These are phyloP conservation scores for Rhynchomys soricoides DNA, from an alignment of 2,113 vertebrate genomes.

Conservation along the genomic window DNA sequence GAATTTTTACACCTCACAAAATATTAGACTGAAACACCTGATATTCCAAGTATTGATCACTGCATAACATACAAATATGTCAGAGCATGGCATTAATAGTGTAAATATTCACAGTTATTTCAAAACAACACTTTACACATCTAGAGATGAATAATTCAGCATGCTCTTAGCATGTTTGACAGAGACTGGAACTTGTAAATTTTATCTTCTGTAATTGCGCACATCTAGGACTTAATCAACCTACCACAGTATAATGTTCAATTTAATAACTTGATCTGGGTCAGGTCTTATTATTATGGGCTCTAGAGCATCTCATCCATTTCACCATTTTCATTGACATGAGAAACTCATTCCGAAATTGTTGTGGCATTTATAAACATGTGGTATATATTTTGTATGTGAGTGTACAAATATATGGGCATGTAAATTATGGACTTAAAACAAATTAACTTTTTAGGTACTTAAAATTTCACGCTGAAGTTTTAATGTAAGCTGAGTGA, in stretches of 20 bases:
- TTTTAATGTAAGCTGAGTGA: neutral
- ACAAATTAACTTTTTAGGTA: neutral
- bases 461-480: neutral
- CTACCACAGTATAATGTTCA: neutral
- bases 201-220: neutral
- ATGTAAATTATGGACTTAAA: too few relatives aligned
- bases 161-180: neutral
- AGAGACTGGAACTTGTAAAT: neutral
- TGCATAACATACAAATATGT: neutral
- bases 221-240: neutral
- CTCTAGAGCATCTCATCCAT: neutral
- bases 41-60: neutral
- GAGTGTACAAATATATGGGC: too few relatives aligned
- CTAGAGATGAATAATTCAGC: neutral
- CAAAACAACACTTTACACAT: neutral
- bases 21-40: neutral
- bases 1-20: neutral
- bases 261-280: neutral
- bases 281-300: neutral
- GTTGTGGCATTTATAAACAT: neutral
- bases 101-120: neutral
- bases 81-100: neutral
- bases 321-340: neutral
- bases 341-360: neutral
- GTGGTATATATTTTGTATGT: neutral